Conservation (phyloP, 2,888 invertebrate genomes). For the Cistogaster globosa region DNA sequence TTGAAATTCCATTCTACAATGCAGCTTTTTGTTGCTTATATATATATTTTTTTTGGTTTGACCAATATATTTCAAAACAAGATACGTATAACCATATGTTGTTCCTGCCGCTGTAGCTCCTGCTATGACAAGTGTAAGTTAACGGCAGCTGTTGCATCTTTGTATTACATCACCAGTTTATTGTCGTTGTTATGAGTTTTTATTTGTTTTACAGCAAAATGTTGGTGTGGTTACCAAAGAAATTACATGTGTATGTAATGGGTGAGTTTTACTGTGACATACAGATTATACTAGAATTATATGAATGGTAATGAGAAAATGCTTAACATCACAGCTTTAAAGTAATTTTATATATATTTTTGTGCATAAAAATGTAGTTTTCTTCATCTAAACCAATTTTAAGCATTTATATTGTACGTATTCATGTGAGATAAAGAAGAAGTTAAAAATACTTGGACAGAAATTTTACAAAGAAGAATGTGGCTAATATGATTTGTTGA, state of each 20-base stretch:
- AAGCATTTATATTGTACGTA: conserved; percentile 53
- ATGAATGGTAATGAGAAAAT: not conserved
- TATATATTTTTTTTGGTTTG: conserved; percentile 19
- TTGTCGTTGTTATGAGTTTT: conserved; percentile 31
- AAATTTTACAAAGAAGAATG: conserved; percentile 42
- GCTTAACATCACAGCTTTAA: conserved; percentile 2
- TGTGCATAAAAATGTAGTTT: conserved; percentile 23
- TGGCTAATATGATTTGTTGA: conserved; percentile 71
- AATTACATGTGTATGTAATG: conserved; percentile 38
- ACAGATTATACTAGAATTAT: not conserved
- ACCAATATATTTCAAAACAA: conserved; percentile 30
- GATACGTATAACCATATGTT: conserved; percentile 57
- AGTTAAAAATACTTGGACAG: conserved; percentile 15
- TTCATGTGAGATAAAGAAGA: conserved; percentile 36
- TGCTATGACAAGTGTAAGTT: conserved; percentile 50
- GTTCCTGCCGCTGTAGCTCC: conserved; percentile 32
- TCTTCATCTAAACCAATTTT: conserved; percentile 14
- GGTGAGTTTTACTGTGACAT: conserved; percentile 26
- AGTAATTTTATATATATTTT: conserved; percentile 14
- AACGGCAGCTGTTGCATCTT: conserved; percentile 65
- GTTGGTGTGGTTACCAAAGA: conserved; percentile 54
- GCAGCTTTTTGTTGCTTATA: not conserved
- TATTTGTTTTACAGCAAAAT: conserved; percentile 34
- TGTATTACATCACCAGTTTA: conserved; percentile 58
- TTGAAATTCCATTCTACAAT: conserved; percentile 63